Base-by-base conservation (phyloP, 2,113 vertebrate genomes). In the Phasianus colchicus region DNA sequence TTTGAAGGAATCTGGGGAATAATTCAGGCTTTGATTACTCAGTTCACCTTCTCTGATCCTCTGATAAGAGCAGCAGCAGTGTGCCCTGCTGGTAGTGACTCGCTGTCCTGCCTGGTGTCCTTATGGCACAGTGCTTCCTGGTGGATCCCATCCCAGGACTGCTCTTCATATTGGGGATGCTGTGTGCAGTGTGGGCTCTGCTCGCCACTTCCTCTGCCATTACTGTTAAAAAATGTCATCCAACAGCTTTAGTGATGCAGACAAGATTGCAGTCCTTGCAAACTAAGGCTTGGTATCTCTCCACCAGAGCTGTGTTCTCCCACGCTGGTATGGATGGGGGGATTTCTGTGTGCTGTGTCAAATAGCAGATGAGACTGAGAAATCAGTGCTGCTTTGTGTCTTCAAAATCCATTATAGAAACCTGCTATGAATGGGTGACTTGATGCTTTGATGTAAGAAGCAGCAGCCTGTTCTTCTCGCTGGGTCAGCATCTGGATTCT, bases 361-460 rank as follows among this genome's bases (percentile, higher is more conserved):
- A 50, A 50, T 1, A 47, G 27, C 13, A 81, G 29, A 47, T 17
- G 29, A 67, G 47, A 17, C n/a, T 13, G 15, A 79, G 36, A 24
- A 63, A 19, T 52, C 17, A 10, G 29, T 66, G 30, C 17, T 61
- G 13, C 29, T 72, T 50, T 43, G 19, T 19, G 30, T 52, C 69
- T 81, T 69, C 63, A 58, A 85, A 88, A 65, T 47, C 38, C 17
- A 15, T 38, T 43, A 5, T 2, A 4, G 15, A 42, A 43, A 73
- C 24, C 34, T 11, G 30, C 52, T 50, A 1, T 0, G 1, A 70
- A 21, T 1, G 24, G 52, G 22, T 34, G 15, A 24, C 18, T 25
- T 40, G 34, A 10, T 60, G 22, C 52, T 80, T 63, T 73, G 42
- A 15, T 45, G 48, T 32, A 27, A 64, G 74, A 57, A 57, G 6